phyloP scores from a whole-genome alignment of 1,140 invertebrate genomes.

The Phthorimaea operculella region DNA sequence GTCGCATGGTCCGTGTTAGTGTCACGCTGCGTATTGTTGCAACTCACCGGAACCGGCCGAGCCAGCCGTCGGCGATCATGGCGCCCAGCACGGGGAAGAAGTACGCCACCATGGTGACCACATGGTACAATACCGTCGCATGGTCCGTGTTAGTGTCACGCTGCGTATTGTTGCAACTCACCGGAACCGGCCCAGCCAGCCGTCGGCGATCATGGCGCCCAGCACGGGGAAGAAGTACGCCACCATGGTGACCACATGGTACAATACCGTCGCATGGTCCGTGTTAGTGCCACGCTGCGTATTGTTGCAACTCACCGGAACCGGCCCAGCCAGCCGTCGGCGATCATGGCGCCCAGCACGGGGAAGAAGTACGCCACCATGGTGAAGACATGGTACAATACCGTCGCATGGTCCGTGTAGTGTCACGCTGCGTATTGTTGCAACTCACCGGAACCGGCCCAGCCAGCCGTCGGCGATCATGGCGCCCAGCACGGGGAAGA shows the following conservation, averaged over 20 bases:
- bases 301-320: too few species aligned
- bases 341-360: constrained; percentile 84
- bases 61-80: constrained; percentile 84
- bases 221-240: constrained; percentile 85
- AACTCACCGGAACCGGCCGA: constrained; percentile 76
- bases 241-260: constrained; percentile 83
- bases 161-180: too few species aligned
- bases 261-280: constrained; percentile 79
- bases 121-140: constrained; percentile 82
- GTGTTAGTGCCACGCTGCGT: too few species aligned
- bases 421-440: too few species aligned
- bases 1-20: constrained; percentile 80
- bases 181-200: constrained; percentile 82
- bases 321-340: constrained; percentile 83
- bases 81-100: constrained; percentile 84
- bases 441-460: constrained; percentile 74
- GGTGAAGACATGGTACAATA: constrained; percentile 83
- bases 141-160: constrained; percentile 74
- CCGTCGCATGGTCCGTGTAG: constrained; percentile 76
- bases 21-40: too few species aligned
- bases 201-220: constrained; percentile 87
- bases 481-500: constrained; percentile 85
- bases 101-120: constrained; percentile 84
- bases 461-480: constrained; percentile 85
- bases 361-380: constrained; percentile 87